Evolutionary conservation across 2,797 vertebrate species (phyloP), one percentile per base, ranked within the genome.

Genomic region (Pyrocephalus nanus): DNA sequence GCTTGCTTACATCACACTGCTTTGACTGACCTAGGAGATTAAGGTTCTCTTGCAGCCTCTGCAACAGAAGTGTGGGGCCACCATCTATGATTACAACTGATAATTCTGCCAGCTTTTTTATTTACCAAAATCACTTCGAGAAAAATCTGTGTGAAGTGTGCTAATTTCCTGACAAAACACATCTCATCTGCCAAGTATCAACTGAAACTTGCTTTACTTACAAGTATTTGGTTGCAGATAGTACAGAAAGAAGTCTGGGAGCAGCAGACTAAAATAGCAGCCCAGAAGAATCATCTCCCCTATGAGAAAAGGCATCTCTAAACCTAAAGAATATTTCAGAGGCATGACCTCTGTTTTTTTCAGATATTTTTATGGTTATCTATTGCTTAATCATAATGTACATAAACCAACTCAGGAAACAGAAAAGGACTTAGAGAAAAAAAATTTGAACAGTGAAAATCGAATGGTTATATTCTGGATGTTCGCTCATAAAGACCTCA

Each of bases 81-180:
- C 13, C 32, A 53, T 9, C 48, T 69, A 54, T 13, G 45, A 54
- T 42, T 84, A 71, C 12, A 84, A n/a, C 19, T 34, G 27, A 55
- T 53, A 84, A 81, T 69, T 92, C 45, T 80, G 69, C 9, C 18
- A 84, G 19, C 11, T 92, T 67, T 71, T 84, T 70, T 30, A 77
- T 48, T 82, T 18, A 38, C 8, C 5, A 1, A 32, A 48, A 53
- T 62, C 54, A 53, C 45, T 73, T 22, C 4, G 20, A 92, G 66
- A 83, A 84, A 88, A 92, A 85, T 27, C 51, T 29, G 66, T 5
- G 25, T 12, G 18, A 78, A 78, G 13, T 23, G 22, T 55, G 30
- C 15, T 76, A 22, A 48, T 54, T 90, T 43, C 66, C 66, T 55
- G 36, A 78, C 54, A 88, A 86, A 87, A 90, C 3, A 69, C 21